Evolutionary conservation across 2,113 vertebrate genomes (phyloP).

Genomic region (Hiodon alosoides): DNA sequence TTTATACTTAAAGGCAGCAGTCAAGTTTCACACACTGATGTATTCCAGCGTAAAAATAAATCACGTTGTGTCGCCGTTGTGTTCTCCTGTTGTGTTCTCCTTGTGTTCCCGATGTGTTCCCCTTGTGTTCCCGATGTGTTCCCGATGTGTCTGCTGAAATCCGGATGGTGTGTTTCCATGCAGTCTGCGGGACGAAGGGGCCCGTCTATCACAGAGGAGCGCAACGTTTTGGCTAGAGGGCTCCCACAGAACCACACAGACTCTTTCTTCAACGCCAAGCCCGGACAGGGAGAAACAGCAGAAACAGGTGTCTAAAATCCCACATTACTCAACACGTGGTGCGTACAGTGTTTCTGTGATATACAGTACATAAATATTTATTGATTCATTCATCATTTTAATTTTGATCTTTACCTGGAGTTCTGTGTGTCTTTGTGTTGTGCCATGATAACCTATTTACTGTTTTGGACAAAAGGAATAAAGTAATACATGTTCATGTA

Average conservation of each 20-base stretch:
- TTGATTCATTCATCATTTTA: too few species aligned
- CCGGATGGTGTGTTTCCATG: constrained; percentile 23
- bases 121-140: background rate
- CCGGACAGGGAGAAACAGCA: constrained; percentile 46
- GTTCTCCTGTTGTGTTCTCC: background rate
- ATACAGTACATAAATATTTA: too few species aligned
- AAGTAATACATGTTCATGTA: too few species aligned
- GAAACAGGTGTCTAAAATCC: constrained; percentile 47
- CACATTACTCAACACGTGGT: constrained; percentile 48
- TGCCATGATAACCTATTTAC: too few species aligned
- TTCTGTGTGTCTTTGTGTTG: too few species aligned
- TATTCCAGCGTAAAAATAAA: too few species aligned
- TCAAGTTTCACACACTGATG: too few species aligned
- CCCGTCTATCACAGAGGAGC: constrained; percentile 37
- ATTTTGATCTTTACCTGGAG: too few species aligned
- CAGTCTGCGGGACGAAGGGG: constrained; percentile 41
- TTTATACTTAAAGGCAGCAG: constrained; percentile 8
- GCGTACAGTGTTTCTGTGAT: constrained; percentile 35
- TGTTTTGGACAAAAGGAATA: too few species aligned
- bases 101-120: background rate
- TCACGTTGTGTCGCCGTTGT: background rate
- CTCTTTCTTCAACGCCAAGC: constrained; percentile 38
- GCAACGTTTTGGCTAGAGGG: constrained; percentile 44
- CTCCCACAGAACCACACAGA: constrained; percentile 42
- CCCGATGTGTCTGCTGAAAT: background rate